A percentile compares a stretch with the other conserved stretches of the same genome.
Conservation (phyloP, 2,888 invertebrate genomes). For the Pimpla rufipes region DNA sequence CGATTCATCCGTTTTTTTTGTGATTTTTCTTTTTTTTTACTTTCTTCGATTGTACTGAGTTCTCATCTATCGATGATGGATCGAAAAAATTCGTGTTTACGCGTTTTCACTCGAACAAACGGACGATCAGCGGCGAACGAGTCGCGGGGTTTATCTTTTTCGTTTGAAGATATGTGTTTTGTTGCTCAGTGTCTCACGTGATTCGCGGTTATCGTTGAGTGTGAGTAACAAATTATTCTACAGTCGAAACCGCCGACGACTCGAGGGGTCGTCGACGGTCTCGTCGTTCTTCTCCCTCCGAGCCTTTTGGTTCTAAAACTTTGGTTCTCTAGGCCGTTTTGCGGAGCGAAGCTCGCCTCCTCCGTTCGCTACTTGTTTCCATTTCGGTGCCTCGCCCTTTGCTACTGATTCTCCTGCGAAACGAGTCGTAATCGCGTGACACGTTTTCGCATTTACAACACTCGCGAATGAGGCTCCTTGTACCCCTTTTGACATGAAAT, state of each 20-base stretch:
- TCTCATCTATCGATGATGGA: not conserved
- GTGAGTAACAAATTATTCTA: not conserved
- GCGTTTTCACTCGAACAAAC: conserved; percentile 4
- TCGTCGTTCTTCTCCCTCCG: too few species aligned
- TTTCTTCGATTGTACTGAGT: conserved; percentile 18
- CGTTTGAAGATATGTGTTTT: conserved; percentile 2
- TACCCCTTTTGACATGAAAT: not conserved
- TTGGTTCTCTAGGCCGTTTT: not conserved
- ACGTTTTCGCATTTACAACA: not conserved
- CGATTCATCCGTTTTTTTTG: not conserved
- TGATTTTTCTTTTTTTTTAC: conserved; percentile 12
- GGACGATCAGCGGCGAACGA: conserved; percentile 7
- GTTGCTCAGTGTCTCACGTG: conserved; percentile 6
- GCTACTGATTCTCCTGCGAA: not conserved
- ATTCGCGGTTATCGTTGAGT: not conserved
- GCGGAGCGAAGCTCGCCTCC: not conserved
- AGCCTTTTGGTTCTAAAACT: not conserved
- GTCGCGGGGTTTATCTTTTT: conserved; percentile 5
- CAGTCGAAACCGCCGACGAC: not conserved
- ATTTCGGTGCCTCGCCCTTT: not conserved
- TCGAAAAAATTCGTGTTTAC: not conserved
- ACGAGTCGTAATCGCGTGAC: not conserved
- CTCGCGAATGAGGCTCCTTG: conserved; percentile 1
- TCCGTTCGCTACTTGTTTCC: not conserved
- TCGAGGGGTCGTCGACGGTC: not conserved